These are phyloP conservation scores for Tetraneura akinire DNA, from an alignment of 1,140 invertebrate species.

Conservation along the genomic window DNA sequence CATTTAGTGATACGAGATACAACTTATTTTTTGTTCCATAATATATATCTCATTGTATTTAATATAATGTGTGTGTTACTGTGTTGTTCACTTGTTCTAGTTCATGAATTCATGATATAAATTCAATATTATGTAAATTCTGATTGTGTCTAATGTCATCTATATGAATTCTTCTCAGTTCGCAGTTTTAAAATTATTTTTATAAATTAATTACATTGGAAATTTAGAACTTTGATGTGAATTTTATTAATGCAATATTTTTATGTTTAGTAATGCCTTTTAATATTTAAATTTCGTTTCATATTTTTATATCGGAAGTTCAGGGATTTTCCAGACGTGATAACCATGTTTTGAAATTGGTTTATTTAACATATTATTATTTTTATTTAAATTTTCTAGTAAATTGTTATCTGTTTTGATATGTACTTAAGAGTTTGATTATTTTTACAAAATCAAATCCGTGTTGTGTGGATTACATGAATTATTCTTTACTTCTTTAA, in stretches of 20 bases:
- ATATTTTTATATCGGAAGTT: slow-evolving; percentile 12
- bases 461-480: slow-evolving; percentile 8
- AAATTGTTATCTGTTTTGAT: slow-evolving; percentile 28
- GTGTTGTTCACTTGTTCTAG: too few relatives aligned
- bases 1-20: slow-evolving; percentile 48
- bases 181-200: background rate
- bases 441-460: background rate
- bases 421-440: background rate
- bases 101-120: slow-evolving; percentile 16
- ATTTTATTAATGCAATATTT: background rate
- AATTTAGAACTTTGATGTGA: background rate
- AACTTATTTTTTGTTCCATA: slow-evolving; percentile 20
- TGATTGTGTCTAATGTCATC: too few relatives aligned
- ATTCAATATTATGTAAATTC: background rate
- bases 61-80: too few relatives aligned
- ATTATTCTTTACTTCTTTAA: background rate
- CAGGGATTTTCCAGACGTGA: slow-evolving; percentile 48
- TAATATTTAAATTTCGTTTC: background rate
- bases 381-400: background rate
- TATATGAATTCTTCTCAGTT: too few relatives aligned
- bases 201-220: background rate
- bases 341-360: slow-evolving; percentile 23
- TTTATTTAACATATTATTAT: slow-evolving; percentile 4
- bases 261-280: background rate
- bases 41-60: background rate